These are phyloP conservation scores for Globia sparganii DNA, from an alignment of 2,888 invertebrate genomes.

Conservation along the genomic window DNA sequence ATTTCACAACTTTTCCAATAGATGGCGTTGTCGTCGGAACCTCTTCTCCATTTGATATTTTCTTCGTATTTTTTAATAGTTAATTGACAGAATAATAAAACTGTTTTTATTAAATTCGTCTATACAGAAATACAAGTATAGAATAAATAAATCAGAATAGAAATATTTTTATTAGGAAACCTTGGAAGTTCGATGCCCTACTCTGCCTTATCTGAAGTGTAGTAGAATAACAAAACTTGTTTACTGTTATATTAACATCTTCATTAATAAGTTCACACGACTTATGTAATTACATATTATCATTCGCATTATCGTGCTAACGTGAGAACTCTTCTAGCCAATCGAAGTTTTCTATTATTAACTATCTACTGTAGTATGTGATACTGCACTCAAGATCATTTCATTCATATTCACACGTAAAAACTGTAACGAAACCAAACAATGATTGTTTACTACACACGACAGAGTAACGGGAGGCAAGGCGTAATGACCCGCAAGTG, in stretches of 20 bases:
- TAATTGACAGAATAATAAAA: background rate
- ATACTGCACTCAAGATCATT: slow-evolving; percentile 37
- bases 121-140: background rate
- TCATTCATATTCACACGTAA: slow-evolving; percentile 50
- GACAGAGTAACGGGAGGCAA: slow-evolving; percentile 31
- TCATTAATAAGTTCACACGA: slow-evolving; percentile 10
- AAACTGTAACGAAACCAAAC: slow-evolving; percentile 47
- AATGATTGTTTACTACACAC: slow-evolving; percentile 37
- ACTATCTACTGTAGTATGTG: slow-evolving; percentile 4
- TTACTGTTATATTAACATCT: slow-evolving; percentile 15
- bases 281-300: slow-evolving; percentile 21
- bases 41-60: background rate
- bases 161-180: slow-evolving; percentile 20
- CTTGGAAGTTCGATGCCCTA: slow-evolving; percentile 41
- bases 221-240: slow-evolving; percentile 21
- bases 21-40: slow-evolving; percentile 57
- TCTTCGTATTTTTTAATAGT: background rate
- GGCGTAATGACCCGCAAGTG: slow-evolving; percentile 66
- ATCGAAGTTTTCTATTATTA: slow-evolving; percentile 30
- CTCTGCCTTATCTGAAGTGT: slow-evolving; percentile 32
- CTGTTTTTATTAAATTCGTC: no score
- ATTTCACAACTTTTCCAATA: slow-evolving; percentile 40
- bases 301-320: slow-evolving; percentile 21
- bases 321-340: slow-evolving; percentile 27
- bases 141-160: background rate